Conservation (phyloP, 2,888 invertebrate species). For the Nebria salina region DNA sequence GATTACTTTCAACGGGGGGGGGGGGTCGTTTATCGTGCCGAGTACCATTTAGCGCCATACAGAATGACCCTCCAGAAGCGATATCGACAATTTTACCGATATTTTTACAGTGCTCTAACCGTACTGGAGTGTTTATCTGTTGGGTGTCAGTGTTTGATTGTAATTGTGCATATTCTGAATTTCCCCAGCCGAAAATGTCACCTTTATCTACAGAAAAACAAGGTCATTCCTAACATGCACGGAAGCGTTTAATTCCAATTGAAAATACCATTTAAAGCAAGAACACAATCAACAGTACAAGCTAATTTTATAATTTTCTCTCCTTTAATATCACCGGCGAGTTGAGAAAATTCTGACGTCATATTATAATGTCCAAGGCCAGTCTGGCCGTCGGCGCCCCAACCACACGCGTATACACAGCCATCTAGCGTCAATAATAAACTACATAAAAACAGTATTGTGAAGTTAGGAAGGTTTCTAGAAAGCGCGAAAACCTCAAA, state of each 20-base stretch:
- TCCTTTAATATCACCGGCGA: constrained; percentile 83
- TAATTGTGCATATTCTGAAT: constrained; percentile 92
- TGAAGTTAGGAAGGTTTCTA: not conserved
- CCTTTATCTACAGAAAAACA: constrained; percentile 74
- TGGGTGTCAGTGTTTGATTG: constrained; percentile 66
- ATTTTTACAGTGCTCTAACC: constrained; percentile 70
- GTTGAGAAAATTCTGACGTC: constrained; percentile 67
- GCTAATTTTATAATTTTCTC: constrained; percentile 85
- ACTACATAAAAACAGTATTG: constrained; percentile 62
- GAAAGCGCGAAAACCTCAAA: not conserved
- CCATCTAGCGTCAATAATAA: constrained; percentile 83
- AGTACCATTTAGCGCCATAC: constrained; percentile 82
- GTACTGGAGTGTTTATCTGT: constrained; percentile 79
- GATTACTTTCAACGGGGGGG: not conserved
- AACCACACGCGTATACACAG: constrained; percentile 87
- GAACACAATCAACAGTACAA: constrained; percentile 84
- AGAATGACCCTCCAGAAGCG: constrained; percentile 88
- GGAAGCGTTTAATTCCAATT: not conserved
- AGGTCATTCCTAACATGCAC: not conserved
- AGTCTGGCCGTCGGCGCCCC: constrained; percentile 96
- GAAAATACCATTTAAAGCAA: constrained; percentile 82
- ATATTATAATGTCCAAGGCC: constrained; percentile 78
- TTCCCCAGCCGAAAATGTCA: constrained; percentile 97
- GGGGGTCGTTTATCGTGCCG: not conserved
- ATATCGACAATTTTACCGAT: constrained; percentile 82